These are phyloP conservation scores for Sphaerophoria rueppellii DNA, from an alignment of 2,888 invertebrate species.

Conservation along the genomic window DNA sequence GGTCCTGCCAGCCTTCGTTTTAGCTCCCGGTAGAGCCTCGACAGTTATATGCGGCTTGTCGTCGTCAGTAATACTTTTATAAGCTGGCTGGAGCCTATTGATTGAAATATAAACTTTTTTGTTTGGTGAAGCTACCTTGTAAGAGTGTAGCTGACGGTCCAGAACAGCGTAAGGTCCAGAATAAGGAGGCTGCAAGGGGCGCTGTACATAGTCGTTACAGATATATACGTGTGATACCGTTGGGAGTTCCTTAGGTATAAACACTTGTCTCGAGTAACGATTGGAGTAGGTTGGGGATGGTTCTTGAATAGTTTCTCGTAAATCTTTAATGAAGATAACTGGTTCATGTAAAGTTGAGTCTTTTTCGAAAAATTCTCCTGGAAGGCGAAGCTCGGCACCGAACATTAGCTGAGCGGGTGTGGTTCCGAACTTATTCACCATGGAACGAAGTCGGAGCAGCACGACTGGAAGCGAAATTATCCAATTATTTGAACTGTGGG, in stretches of 20 bases:
- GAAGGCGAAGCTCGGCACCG: neutral
- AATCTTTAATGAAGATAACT: conserved; percentile 11
- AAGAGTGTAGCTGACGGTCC: too few relatives aligned
- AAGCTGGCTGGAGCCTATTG: too few relatives aligned
- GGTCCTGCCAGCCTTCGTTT: too few relatives aligned
- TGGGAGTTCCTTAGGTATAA: conserved; percentile 16
- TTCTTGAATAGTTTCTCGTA: conserved; percentile 15
- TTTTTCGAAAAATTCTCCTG: conserved; percentile 17
- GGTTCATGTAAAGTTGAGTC: neutral
- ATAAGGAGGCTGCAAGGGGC: too few relatives aligned
- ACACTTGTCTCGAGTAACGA: conserved; percentile 2
- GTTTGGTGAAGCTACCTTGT: too few relatives aligned
- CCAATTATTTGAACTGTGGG: too few relatives aligned
- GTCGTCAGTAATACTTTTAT: too few relatives aligned
- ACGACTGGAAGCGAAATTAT: neutral
- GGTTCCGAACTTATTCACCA: conserved; percentile 25
- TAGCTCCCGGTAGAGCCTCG: too few relatives aligned
- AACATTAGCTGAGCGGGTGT: conserved; percentile 22
- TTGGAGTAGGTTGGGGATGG: conserved; percentile 14
- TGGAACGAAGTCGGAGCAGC: conserved; percentile 23
- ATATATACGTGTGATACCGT: conserved; percentile 20
- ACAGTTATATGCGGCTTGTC: too few relatives aligned
- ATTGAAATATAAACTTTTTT: too few relatives aligned
- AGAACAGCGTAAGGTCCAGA: too few relatives aligned
- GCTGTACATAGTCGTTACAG: conserved; percentile 8